Percentiles rank a stretch among this genome's conserved stretches.
These are phyloP conservation scores for Orius insidiosus DNA, from an alignment of 1,140 invertebrate genomes.

Conservation along the genomic window DNA sequence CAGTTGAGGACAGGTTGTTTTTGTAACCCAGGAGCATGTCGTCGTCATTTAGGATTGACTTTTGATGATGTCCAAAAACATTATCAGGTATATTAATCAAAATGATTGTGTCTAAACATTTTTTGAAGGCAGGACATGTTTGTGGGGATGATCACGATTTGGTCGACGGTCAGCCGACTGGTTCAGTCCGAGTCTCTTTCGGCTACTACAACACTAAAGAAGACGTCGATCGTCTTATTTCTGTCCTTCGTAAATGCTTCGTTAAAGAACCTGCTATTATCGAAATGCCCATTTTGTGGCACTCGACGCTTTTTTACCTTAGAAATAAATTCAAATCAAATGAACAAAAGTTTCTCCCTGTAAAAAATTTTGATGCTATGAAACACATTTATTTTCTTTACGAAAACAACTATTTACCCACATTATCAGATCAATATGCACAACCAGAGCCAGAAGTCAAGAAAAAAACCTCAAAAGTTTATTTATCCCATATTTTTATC, in stretches of 20 bases:
- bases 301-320: neutral
- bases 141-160: conserved; percentile 84
- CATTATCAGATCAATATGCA: too few relatives aligned
- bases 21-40: conserved; percentile 92
- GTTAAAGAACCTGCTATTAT: conserved; percentile 23
- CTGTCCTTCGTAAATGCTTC: conserved; percentile 57
- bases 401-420: neutral
- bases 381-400: neutral
- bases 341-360: neutral
- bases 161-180: conserved; percentile 76
- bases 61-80: conserved; percentile 54
- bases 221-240: conserved; percentile 53
- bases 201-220: conserved; percentile 69
- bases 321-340: neutral
- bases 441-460: too few relatives aligned
- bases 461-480: neutral
- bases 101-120: conserved; percentile 2
- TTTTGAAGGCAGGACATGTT: conserved; percentile 60
- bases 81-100: conserved; percentile 44
- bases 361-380: neutral
- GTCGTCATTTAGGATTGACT: conserved; percentile 54
- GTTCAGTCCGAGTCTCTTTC: conserved; percentile 81
- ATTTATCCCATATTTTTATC: conserved; percentile 40
- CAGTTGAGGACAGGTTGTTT: conserved; percentile 85
- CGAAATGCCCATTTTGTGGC: conserved; percentile 14